Base-by-base conservation (phyloP, 2,797 vertebrate genomes). In the Gouania willdenowi region DNA sequence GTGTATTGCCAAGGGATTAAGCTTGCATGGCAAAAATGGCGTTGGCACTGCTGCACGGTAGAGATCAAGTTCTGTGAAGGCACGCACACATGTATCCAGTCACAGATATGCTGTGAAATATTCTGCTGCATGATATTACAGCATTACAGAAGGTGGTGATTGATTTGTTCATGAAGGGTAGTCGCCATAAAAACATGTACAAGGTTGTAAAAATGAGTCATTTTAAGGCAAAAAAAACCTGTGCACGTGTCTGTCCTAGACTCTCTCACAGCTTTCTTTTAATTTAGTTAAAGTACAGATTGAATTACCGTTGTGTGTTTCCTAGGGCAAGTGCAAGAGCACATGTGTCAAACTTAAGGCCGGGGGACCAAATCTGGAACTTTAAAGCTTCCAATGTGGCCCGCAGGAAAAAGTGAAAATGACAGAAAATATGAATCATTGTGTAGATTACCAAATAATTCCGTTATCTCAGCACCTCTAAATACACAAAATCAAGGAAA, bases 1-100 rank as follows among this genome's bases (percentile, higher is more conserved):
- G 51, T 34, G 48, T 58, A 58, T 58, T 65, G 56, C 75, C 55
- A 63, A 28, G 22, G 59, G 70, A 81, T 81, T 79, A 73, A 65
- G 59, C 57, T 63, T 48, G 38, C 72, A 58, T 50, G 21, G 71
- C 64, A 68, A 57, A 51, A 52, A 69, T 71, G 46, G 53, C 16
- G 29, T 49, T 76, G 70, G 71, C 66, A 71, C 34, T 21, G 57
- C 62, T 47, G 63, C 49, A 31, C 37, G 24, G 14, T 40, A 24
- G 43, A 68, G 72, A 73, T 78, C 70, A 63, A 58, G 64, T 64
- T 75, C 59, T 68, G 56, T 67, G 44, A 42, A 65, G 27, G 58
- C 69, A 72, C 19, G 48, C 69, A 65, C 53, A 54, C 24, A 52
- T n/a, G 25, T 26, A 46, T 13, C 7, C 13, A 4, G 43, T 24